These are phyloP conservation scores for Remorina albescens DNA, from an alignment of 2,797 vertebrate genomes.

Conservation along the genomic window DNA sequence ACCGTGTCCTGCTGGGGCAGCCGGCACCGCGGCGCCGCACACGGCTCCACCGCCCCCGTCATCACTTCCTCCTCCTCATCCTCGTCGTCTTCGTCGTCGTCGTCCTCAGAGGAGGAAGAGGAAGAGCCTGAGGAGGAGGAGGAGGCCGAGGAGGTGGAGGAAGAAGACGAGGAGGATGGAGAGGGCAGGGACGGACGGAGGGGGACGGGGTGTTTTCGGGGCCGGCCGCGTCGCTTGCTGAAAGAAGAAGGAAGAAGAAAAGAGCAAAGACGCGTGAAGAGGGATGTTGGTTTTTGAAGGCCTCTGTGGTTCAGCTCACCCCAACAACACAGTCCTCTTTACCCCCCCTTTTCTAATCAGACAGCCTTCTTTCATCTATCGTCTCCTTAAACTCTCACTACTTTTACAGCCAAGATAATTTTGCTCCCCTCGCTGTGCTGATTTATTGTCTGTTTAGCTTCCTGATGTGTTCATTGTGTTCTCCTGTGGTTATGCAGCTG, in stretches of 20 bases:
- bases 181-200: conserved; percentile 79
- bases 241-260: not conserved
- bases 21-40: conserved; percentile 82
- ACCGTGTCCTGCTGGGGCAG: conserved; percentile 90
- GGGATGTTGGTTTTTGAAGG: no score
- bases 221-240: conserved; percentile 86
- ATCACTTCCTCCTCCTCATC: conserved; percentile 50
- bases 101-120: conserved; percentile 69
- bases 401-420: no score
- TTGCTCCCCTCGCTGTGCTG: no score
- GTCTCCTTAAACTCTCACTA: no score
- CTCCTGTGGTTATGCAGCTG: no score
- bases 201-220: conserved; percentile 85
- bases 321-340: no score
- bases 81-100: conserved; percentile 2
- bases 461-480: no score
- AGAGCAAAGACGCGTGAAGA: not conserved
- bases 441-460: no score
- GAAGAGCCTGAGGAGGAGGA: conserved; percentile 79
- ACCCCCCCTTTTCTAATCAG: no score
- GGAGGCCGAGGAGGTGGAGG: conserved; percentile 74
- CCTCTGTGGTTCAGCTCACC: no score
- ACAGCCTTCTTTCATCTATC: no score
- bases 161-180: conserved; percentile 78
- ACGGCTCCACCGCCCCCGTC: conserved; percentile 79